Conservation (phyloP, 2,113 vertebrate genomes). For the Plecotus auritus region DNA sequence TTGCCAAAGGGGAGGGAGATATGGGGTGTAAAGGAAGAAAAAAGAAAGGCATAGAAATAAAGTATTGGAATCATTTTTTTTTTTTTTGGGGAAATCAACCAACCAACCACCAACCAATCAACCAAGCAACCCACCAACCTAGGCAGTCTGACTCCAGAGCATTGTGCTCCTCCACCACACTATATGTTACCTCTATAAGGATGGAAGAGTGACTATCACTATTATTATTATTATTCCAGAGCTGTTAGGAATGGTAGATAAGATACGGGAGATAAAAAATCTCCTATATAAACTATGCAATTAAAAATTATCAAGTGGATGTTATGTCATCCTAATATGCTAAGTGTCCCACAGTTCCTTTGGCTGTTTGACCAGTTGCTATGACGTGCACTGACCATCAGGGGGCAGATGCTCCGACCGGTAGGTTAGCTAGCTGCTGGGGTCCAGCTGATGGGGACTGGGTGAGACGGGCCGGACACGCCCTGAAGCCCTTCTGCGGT, state of each 20-base stretch:
- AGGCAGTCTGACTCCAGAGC: neutral
- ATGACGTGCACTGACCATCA: too few relatives aligned
- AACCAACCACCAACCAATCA: neutral
- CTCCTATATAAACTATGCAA: neutral
- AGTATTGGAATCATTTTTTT: neutral
- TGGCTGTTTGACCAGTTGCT: too few relatives aligned
- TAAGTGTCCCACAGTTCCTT: too few relatives aligned
- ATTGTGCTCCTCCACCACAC: neutral
- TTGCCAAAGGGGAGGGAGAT: neutral
- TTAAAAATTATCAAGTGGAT: neutral
- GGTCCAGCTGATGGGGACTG: too few relatives aligned
- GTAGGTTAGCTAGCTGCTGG: too few relatives aligned
- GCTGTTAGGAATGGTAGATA: neutral
- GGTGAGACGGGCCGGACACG: too few relatives aligned
- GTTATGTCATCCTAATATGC: too few relatives aligned
- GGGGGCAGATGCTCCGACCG: too few relatives aligned
- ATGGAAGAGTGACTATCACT: neutral
- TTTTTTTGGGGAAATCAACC: neutral
- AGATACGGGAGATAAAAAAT: neutral
- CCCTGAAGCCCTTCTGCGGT: too few relatives aligned
- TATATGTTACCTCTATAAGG: neutral
- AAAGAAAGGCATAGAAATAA: neutral
- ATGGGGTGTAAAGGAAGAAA: neutral
- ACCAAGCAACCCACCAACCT: too few relatives aligned
- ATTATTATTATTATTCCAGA: neutral